Conservation (phyloP, 2,888 invertebrate genomes). For the Ommatoiulus sabulosus region DNA sequence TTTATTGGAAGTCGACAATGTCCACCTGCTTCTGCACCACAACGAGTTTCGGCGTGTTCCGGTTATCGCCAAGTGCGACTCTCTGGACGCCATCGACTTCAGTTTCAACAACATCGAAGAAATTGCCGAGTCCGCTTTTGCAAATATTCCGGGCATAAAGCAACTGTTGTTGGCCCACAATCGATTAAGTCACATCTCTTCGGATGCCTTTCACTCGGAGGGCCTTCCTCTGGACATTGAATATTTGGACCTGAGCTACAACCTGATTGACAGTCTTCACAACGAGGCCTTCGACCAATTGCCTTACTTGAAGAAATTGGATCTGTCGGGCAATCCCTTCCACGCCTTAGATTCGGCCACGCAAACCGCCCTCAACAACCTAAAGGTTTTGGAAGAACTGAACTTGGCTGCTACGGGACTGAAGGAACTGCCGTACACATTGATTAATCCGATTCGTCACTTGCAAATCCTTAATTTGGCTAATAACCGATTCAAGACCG, state of each 20-base stretch:
- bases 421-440: background rate
- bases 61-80: background rate
- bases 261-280: slow-evolving; percentile 49
- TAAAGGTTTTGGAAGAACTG: background rate
- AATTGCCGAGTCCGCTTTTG: slow-evolving; percentile 47
- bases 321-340: slow-evolving; percentile 47
- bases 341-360: slow-evolving; percentile 50
- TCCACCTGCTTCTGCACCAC: slow-evolving; percentile 50
- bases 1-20: slow-evolving; percentile 49
- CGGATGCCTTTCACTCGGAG: slow-evolving; percentile 47
- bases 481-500: slow-evolving; percentile 42
- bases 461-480: slow-evolving; percentile 49
- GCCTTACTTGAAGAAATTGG: slow-evolving; percentile 32
- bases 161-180: slow-evolving; percentile 49
- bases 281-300: slow-evolving; percentile 52
- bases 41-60: slow-evolving; percentile 43
- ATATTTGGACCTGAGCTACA: slow-evolving; percentile 55
- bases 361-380: slow-evolving; percentile 51
- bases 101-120: slow-evolving; percentile 6
- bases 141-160: slow-evolving; percentile 26
- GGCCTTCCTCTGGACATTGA: slow-evolving; percentile 18
- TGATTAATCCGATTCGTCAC: slow-evolving; percentile 55
- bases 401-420: slow-evolving; percentile 51
- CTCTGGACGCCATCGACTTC: slow-evolving; percentile 51
- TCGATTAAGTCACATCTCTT: background rate